Evolutionary conservation across 2,888 invertebrate genomes (phyloP).

Genomic region (Dasysyrphus albostriatus): DNA sequence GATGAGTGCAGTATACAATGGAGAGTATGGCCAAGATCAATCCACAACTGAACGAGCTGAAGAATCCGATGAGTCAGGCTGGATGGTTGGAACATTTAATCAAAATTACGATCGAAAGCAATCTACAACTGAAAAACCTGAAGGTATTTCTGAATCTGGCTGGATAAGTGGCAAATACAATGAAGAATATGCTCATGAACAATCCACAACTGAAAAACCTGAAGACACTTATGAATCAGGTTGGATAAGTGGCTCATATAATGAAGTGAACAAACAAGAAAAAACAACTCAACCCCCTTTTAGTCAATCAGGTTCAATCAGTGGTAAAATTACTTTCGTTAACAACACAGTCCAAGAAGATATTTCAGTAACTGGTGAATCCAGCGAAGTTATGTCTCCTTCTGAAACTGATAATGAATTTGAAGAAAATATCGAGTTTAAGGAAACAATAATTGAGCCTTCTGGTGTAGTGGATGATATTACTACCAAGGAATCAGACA

Average conservation of each 20-base stretch:
- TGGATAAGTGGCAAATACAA: background rate
- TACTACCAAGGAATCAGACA: background rate
- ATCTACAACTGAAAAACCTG: background rate
- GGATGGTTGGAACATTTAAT: constrained; percentile 5
- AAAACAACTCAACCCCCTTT: background rate
- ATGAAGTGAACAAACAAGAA: too few species aligned
- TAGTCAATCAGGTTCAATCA: background rate
- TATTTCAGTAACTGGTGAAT: too few species aligned
- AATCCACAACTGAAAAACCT: background rate
- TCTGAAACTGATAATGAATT: background rate
- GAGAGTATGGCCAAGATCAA: background rate
- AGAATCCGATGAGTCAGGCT: background rate
- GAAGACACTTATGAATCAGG: background rate
- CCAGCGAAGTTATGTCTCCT: background rate
- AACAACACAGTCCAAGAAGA: background rate
- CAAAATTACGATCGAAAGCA: background rate
- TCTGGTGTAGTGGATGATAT: background rate
- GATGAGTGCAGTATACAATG: background rate
- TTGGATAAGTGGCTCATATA: background rate
- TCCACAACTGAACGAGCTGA: background rate
- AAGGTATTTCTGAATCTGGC: background rate
- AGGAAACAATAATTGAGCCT: background rate
- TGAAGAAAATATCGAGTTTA: background rate
- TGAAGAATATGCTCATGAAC: background rate
- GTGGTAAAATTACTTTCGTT: background rate